Percentiles rank a stretch among this genome's conserved stretches.
phyloP scores from a whole-genome alignment of 2,797 vertebrate genomes.

The Passerculus sandwichensis region DNA sequence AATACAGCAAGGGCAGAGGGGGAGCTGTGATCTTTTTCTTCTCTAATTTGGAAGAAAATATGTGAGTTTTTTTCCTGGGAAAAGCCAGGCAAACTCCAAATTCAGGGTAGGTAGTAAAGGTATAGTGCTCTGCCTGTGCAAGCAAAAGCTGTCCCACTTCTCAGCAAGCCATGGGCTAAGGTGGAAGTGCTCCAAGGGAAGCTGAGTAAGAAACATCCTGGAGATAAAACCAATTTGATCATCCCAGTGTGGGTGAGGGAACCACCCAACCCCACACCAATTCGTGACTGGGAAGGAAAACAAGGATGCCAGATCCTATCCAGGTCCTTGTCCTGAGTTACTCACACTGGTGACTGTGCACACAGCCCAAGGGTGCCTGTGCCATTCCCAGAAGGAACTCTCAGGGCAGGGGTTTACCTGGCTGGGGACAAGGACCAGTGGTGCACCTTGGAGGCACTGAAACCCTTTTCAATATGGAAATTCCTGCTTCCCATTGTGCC shows the following conservation, averaged over 20 bases:
- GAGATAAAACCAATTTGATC: not conserved
- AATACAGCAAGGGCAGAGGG: not conserved
- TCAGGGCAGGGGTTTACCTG: not conserved
- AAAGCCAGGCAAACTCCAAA: not conserved
- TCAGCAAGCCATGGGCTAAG: not conserved
- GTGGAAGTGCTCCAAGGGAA: not conserved
- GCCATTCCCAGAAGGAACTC: not conserved
- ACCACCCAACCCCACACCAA: not conserved
- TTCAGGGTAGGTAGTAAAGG: not conserved
- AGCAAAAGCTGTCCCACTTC: not conserved
- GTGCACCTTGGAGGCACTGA: fast-evolving
- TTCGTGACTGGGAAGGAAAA: not conserved
- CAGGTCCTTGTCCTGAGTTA: not conserved
- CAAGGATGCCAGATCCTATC: not conserved
- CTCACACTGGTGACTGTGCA: fast-evolving
- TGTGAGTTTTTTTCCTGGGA: fast-evolving
- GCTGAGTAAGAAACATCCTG: not conserved
- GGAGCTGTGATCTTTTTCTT: not conserved
- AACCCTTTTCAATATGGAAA: not conserved
- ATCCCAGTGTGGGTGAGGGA: not conserved
- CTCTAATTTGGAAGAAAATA: not conserved
- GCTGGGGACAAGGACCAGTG: not conserved
- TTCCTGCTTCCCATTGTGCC: not conserved
- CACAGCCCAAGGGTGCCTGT: not conserved
- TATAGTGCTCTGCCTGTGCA: too few species aligned